phyloP scores from a whole-genome alignment of 2,888 invertebrate species.

The Parochlus steinenii region DNA sequence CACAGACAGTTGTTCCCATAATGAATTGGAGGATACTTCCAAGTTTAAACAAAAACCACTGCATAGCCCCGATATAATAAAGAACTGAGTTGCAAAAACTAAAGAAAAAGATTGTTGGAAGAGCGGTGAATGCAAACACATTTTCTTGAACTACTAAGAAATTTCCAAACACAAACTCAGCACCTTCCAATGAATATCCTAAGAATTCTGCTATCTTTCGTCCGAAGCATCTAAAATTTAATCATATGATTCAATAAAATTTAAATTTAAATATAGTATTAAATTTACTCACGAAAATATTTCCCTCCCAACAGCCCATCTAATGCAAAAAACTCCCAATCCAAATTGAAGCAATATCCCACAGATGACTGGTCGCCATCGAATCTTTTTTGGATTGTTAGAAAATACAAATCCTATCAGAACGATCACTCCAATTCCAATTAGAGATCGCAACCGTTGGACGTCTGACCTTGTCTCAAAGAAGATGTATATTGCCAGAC shows the following conservation, averaged over 20 bases:
- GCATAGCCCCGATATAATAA: constrained; percentile 79
- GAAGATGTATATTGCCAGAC: constrained; percentile 40
- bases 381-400: constrained; percentile 33
- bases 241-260: no score
- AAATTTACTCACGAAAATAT: no score
- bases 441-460: constrained; percentile 47
- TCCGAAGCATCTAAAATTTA: constrained; percentile 40
- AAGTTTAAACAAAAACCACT: constrained; percentile 63
- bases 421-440: constrained; percentile 48
- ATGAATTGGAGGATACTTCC: constrained; percentile 57
- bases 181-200: constrained; percentile 59
- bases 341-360: constrained; percentile 72
- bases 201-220: constrained; percentile 56
- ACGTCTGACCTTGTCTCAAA: constrained; percentile 42
- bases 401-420: constrained; percentile 44
- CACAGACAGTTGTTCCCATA: constrained; percentile 81
- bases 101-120: constrained; percentile 88
- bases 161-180: constrained; percentile 70
- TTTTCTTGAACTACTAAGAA: constrained; percentile 37
- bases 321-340: constrained; percentile 69
- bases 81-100: constrained; percentile 78
- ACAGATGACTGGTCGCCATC: constrained; percentile 64
- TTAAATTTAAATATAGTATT: no score
- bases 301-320: constrained; percentile 61
- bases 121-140: constrained; percentile 73